Conservation (phyloP, 2,888 invertebrate species). For the Aphodius granarius region DNA sequence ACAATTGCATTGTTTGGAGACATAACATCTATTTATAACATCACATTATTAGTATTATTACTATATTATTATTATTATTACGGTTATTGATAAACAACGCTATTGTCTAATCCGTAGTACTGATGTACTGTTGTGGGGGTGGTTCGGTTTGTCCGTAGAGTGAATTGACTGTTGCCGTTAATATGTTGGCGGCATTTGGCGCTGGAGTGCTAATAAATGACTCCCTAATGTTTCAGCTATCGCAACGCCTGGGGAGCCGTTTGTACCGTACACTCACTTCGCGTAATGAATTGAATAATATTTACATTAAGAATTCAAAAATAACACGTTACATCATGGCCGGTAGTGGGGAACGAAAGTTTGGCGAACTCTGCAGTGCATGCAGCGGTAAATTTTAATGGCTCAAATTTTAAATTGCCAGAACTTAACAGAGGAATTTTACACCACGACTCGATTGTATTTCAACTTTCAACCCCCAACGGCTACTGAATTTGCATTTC, state of each 20-base stretch:
- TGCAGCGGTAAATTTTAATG: conserved; percentile 34
- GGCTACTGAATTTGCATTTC: neutral
- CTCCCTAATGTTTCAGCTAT: conserved; percentile 46
- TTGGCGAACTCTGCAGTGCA: neutral
- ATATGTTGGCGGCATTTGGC: conserved; percentile 38
- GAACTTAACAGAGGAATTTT: neutral
- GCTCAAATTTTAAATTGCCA: conserved; percentile 28
- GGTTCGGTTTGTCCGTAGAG: neutral
- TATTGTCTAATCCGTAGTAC: no score
- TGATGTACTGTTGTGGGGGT: no score
- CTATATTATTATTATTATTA: no score
- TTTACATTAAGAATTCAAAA: conserved; percentile 47
- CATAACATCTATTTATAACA: no score
- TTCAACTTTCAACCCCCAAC: neutral
- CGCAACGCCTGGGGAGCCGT: conserved; percentile 45
- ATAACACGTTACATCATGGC: conserved; percentile 34
- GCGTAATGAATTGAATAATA: conserved; percentile 48
- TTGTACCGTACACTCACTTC: conserved; percentile 44
- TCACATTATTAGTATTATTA: no score
- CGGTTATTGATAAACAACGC: no score
- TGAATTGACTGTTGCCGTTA: conserved; percentile 30
- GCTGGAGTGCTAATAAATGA: conserved; percentile 43
- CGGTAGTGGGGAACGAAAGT: neutral
- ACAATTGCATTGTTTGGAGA: neutral
- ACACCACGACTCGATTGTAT: neutral